A percentile compares a stretch with the other conserved stretches of the same genome.
These are phyloP conservation scores for Bufotes viridis DNA, from an alignment of 2,797 vertebrate species.

Conservation along the genomic window DNA sequence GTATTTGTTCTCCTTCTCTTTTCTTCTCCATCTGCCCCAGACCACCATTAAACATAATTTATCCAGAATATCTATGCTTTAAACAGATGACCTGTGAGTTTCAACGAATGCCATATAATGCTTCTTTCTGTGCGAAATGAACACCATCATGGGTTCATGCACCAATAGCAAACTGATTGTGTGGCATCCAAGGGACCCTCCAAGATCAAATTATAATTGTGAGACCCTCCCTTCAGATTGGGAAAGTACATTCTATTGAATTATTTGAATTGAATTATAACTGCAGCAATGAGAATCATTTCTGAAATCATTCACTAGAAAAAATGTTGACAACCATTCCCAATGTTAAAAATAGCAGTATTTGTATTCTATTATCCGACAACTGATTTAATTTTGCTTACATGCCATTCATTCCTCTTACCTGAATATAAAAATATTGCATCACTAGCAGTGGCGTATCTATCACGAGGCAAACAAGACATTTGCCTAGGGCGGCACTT, in stretches of 20 bases:
- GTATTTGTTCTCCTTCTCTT: too few relatives aligned
- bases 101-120: neutral
- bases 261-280: neutral
- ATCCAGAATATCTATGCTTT: neutral
- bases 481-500: too few relatives aligned
- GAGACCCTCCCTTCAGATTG: neutral
- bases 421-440: conserved; percentile 17
- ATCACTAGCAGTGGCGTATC: too few relatives aligned
- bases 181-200: neutral
- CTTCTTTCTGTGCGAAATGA: neutral
- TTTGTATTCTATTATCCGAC: neutral
- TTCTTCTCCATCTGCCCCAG: too few relatives aligned
- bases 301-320: neutral
- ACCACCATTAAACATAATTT: neutral
- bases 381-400: neutral
- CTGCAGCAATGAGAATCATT: neutral
- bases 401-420: neutral
- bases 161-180: too few relatives aligned
- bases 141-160: neutral
- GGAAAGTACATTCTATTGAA: neutral
- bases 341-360: neutral
- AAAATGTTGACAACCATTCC: neutral
- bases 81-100: neutral
- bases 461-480: too few relatives aligned
- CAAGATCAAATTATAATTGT: neutral